phyloP scores from a whole-genome alignment of 2,888 invertebrate species.

The Agrotis segetum region DNA sequence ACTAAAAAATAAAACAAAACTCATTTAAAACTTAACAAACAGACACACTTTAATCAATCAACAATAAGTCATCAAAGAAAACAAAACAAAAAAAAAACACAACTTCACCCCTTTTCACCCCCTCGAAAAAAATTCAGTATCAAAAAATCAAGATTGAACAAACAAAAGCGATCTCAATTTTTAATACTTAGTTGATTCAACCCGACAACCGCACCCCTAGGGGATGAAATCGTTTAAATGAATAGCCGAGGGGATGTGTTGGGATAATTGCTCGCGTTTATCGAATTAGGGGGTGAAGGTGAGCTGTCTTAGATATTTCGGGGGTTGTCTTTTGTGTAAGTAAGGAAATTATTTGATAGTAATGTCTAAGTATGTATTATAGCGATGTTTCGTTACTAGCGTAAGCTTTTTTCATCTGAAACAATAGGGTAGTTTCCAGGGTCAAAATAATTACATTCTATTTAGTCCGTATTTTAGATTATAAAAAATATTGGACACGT shows the following conservation, averaged over 20 bases:
- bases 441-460: too few relatives aligned
- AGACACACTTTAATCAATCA: neutral
- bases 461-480: too few relatives aligned
- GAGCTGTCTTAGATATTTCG: constrained; percentile 37
- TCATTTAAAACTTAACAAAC: neutral
- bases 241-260: constrained; percentile 53
- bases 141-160: constrained; percentile 49
- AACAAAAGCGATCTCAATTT: constrained; percentile 35
- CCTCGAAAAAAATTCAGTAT: constrained; percentile 25
- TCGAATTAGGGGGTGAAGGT: constrained; percentile 65
- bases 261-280: constrained; percentile 70
- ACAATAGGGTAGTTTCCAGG: too few relatives aligned
- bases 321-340: constrained; percentile 25
- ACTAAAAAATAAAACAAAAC: neutral
- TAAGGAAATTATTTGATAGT: neutral
- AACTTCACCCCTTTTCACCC: constrained; percentile 11
- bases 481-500: too few relatives aligned
- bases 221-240: constrained; percentile 61
- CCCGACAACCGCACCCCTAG: constrained; percentile 50
- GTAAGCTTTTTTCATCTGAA: neutral
- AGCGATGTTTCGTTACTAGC: too few relatives aligned
- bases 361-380: too few relatives aligned
- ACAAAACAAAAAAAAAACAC: neutral
- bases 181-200: constrained; percentile 48
- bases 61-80: neutral